Conservation (phyloP, 2,113 vertebrate genomes). For the Todiramphus saurophagus region DNA sequence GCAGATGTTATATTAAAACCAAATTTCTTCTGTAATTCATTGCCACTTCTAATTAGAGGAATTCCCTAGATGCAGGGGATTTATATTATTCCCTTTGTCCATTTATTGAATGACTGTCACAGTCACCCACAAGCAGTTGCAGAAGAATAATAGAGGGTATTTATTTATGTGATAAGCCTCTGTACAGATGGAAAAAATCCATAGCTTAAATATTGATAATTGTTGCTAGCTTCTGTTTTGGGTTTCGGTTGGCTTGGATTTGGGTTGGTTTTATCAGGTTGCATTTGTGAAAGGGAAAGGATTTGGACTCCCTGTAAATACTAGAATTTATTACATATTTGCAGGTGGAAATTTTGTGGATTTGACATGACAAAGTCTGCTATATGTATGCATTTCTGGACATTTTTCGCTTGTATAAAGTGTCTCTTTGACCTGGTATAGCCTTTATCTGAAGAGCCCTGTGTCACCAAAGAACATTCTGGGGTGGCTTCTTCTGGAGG, state of each 20-base stretch:
- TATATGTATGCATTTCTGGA: not conserved
- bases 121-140: conserved; percentile 68
- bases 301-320: not conserved
- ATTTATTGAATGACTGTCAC: conserved; percentile 73
- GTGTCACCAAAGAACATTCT: not conserved
- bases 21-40: conserved; percentile 73
- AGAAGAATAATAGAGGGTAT: conserved; percentile 70
- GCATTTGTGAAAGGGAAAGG: not conserved
- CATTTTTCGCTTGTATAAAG: not conserved
- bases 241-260: not conserved
- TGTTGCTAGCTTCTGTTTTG: conserved; percentile 29
- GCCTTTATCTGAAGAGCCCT: not conserved
- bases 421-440: not conserved
- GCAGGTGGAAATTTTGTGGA: not conserved
- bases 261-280: not conserved
- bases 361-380: not conserved
- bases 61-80: conserved; percentile 69
- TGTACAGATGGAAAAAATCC: conserved; percentile 65
- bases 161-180: conserved; percentile 68
- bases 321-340: not conserved
- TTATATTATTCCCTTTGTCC: conserved; percentile 74
- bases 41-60: conserved; percentile 76
- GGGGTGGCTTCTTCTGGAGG: not conserved
- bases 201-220: conserved; percentile 59
- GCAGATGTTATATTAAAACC: conserved; percentile 72